phyloP scores from a whole-genome alignment of 2,888 invertebrate genomes.

The Prenolepis imparis region DNA sequence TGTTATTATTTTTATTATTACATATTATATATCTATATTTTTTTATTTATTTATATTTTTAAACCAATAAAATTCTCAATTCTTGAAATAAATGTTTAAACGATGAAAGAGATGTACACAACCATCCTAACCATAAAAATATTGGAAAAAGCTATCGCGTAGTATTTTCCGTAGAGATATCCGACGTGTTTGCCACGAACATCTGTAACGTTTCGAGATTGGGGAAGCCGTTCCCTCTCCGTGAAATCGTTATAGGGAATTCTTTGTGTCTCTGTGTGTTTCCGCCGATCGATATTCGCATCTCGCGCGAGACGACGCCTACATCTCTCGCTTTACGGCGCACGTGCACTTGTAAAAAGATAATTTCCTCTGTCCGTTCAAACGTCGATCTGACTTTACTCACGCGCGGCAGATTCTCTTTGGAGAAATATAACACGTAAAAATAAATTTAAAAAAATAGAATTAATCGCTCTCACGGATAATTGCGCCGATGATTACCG shows the following conservation, averaged over 20 bases:
- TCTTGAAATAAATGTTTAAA: background rate
- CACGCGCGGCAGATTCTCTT: background rate
- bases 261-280: conserved; percentile 54
- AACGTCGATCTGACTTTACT: background rate
- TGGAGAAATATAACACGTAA: background rate
- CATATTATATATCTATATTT: background rate
- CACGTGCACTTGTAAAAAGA: conserved; percentile 63
- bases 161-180: conserved; percentile 18
- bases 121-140: conserved; percentile 3
- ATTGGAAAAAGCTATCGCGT: conserved; percentile 1
- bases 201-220: conserved; percentile 41
- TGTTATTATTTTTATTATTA: background rate
- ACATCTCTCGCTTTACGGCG: conserved; percentile 60
- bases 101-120: background rate
- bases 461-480: background rate
- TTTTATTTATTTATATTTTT: background rate
- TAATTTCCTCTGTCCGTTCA: conserved; percentile 62
- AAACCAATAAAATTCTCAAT: background rate
- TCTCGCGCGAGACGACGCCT: conserved; percentile 74
- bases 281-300: conserved; percentile 76
- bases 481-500: background rate
- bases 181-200: conserved; percentile 27
- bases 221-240: conserved; percentile 39
- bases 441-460: background rate
- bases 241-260: conserved; percentile 42